A percentile compares a stretch with the other conserved stretches of the same genome.
Conservation (phyloP, 2,113 vertebrate genomes). For the Brachypteracias leptosomus region DNA sequence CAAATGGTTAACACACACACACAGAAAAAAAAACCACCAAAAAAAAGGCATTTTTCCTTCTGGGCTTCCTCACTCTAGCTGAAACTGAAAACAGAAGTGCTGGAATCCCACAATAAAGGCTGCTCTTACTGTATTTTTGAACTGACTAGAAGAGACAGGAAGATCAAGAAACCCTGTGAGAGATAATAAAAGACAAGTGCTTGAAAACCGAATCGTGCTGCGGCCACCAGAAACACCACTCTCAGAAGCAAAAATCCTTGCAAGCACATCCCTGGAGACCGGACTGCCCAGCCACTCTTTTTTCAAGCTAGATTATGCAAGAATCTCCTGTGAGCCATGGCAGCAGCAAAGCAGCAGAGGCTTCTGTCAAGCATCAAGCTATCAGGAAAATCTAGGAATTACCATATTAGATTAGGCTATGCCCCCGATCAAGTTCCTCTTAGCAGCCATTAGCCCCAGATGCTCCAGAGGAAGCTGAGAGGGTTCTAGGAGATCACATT, state of each 20-base stretch:
- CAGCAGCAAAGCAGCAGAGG: not conserved
- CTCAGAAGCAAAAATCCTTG: conserved; percentile 27
- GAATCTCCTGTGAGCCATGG: not conserved
- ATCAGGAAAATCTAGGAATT: conserved; percentile 26
- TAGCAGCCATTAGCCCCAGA: conserved; percentile 26
- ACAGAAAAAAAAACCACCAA: not conserved
- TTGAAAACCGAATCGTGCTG: conserved; percentile 38
- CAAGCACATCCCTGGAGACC: not conserved
- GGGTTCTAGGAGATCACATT: not conserved
- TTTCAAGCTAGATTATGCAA: not conserved
- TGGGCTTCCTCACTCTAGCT: not conserved
- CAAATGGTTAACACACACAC: not conserved
- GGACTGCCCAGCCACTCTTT: not conserved
- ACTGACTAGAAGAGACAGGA: conserved; percentile 9
- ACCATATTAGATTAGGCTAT: conserved; percentile 29
- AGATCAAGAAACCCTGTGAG: conserved; percentile 28
- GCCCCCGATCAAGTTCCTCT: conserved; percentile 11
- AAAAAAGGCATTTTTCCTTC: not conserved
- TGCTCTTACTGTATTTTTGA: not conserved
- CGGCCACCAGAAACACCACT: conserved; percentile 40
- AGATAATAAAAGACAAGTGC: conserved; percentile 51
- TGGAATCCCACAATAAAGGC: conserved; percentile 43
- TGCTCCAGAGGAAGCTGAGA: not conserved
- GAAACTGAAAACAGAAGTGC: conserved; percentile 49
- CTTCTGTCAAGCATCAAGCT: conserved; percentile 28